These are phyloP conservation scores for Arctia plantaginis DNA, from an alignment of 2,888 invertebrate genomes.

Conservation along the genomic window DNA sequence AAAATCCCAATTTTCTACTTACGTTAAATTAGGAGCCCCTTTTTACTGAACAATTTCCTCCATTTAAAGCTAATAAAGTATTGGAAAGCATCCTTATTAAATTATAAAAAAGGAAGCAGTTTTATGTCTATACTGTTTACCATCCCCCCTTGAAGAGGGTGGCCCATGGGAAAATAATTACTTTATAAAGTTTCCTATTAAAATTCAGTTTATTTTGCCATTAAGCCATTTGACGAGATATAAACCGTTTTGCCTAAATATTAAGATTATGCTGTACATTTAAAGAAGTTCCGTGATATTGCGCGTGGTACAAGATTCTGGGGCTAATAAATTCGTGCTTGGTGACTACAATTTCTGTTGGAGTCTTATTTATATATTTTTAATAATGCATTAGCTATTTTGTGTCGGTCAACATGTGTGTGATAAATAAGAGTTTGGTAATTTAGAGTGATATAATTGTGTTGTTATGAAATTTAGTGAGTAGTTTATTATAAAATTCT, in stretches of 20 bases:
- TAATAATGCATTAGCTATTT: not conserved
- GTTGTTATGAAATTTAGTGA: not conserved
- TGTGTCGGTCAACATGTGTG: not conserved
- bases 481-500: too few species aligned
- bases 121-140: conserved; percentile 59
- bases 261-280: conserved; percentile 61
- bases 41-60: conserved; percentile 79
- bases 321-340: not conserved
- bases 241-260: conserved; percentile 66
- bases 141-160: conserved; percentile 54
- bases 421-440: not conserved
- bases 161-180: conserved; percentile 75
- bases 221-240: conserved; percentile 73
- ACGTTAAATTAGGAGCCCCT: conserved; percentile 49
- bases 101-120: conserved; percentile 63
- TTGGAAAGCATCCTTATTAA: conserved; percentile 80
- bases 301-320: conserved; percentile 32
- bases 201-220: conserved; percentile 78
- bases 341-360: not conserved
- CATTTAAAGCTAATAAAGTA: conserved; percentile 80
- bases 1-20: conserved; percentile 30
- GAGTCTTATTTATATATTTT: not conserved
- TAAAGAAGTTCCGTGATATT: conserved; percentile 61
- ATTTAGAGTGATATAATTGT: not conserved
- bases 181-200: conserved; percentile 65